These are phyloP conservation scores for Palythoa heliodiscus DNA, from an alignment of 92 coral and sea anemone species.

Conservation along the genomic window DNA sequence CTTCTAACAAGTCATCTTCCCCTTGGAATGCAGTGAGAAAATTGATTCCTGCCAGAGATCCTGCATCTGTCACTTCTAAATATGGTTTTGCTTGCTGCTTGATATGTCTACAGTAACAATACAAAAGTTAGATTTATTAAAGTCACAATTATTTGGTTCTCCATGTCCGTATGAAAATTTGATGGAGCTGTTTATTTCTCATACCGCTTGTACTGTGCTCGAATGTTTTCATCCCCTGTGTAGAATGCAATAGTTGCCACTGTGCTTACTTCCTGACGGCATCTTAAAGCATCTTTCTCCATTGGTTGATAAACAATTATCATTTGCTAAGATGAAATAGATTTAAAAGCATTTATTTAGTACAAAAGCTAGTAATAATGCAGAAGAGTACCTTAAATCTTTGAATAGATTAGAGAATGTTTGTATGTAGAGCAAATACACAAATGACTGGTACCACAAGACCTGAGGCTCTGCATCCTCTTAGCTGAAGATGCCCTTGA, in stretches of 20 bases:
- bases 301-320: slow-evolving; percentile 87
- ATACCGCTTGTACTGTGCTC: slow-evolving; percentile 86
- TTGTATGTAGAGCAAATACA: too few relatives aligned
- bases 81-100: slow-evolving; percentile 56
- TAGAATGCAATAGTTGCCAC: slow-evolving; percentile 92
- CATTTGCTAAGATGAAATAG: slow-evolving; percentile 61
- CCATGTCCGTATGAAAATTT: neutral
- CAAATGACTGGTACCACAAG: too few relatives aligned
- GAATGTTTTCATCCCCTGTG: slow-evolving; percentile 90
- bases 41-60: slow-evolving; percentile 72
- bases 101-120: slow-evolving; percentile 42
- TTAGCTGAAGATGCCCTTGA: too few relatives aligned
- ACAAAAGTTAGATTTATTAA: neutral
- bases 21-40: slow-evolving; percentile 77
- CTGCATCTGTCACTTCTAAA: slow-evolving; percentile 49
- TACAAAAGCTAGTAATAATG: neutral
- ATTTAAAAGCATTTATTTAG: neutral
- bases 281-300: slow-evolving; percentile 90
- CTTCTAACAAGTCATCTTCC: slow-evolving; percentile 78
- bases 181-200: neutral
- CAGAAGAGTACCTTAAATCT: neutral
- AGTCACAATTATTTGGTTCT: neutral
- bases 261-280: slow-evolving; percentile 76
- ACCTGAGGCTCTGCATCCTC: too few relatives aligned
- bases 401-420: too few relatives aligned